These are phyloP conservation scores for Achlya flavicornis DNA, from an alignment of 2,888 invertebrate genomes.

Conservation along the genomic window DNA sequence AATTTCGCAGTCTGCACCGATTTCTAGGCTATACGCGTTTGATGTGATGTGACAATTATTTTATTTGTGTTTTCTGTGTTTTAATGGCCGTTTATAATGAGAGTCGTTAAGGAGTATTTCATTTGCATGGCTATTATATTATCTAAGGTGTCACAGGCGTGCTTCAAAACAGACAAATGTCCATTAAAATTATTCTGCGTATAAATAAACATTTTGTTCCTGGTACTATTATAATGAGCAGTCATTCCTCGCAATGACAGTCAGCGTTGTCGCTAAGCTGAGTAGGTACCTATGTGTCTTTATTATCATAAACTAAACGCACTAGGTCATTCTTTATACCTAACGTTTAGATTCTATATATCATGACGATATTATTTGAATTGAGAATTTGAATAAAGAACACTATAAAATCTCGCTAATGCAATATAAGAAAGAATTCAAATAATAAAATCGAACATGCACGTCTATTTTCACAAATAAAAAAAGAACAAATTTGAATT, in stretches of 20 bases:
- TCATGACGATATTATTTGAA: background rate
- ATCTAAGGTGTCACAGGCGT: slow-evolving; percentile 47
- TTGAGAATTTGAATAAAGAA: background rate
- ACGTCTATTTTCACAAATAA: slow-evolving; percentile 10
- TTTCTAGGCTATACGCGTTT: slow-evolving; percentile 52
- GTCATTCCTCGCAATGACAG: slow-evolving; percentile 42
- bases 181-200: slow-evolving; percentile 52
- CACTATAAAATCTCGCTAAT: background rate
- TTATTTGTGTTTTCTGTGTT: slow-evolving; percentile 33
- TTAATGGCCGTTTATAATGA: slow-evolving; percentile 45
- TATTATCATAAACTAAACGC: too few relatives aligned
- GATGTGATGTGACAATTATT: slow-evolving; percentile 48
- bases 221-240: slow-evolving; percentile 37
- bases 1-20: slow-evolving; percentile 50
- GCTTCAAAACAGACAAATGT: slow-evolving; percentile 48
- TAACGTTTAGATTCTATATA: too few relatives aligned
- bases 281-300: background rate
- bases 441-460: background rate
- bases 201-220: slow-evolving; percentile 57
- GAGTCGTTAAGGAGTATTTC: slow-evolving; percentile 39
- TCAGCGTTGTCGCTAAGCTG: slow-evolving; percentile 30
- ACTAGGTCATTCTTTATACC: too few relatives aligned
- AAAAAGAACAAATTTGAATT: slow-evolving; percentile 2
- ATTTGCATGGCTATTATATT: slow-evolving; percentile 42
- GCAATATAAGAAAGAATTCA: background rate